phyloP scores from a whole-genome alignment of 2,888 invertebrate species.

The Dynastes grantii region DNA sequence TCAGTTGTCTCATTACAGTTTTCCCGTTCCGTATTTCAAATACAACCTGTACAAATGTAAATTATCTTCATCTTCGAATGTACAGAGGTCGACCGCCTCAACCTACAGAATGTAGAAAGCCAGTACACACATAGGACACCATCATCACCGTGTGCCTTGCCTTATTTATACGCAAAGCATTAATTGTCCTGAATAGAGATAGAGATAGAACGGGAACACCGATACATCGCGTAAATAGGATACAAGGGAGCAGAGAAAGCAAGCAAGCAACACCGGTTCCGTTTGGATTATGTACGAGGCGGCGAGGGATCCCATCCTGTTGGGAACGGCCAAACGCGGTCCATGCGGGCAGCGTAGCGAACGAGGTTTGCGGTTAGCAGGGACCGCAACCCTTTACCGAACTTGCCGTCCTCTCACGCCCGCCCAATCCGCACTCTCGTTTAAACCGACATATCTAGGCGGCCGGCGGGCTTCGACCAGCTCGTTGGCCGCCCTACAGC shows the following conservation, averaged over 20 bases:
- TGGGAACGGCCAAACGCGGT: background rate
- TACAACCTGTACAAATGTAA: no score
- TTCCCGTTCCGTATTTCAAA: no score
- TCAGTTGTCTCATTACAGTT: no score
- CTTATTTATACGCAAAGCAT: slow-evolving; percentile 11
- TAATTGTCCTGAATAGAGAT: background rate
- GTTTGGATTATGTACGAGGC: slow-evolving; percentile 20
- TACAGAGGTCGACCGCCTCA: no score
- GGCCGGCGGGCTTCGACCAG: background rate
- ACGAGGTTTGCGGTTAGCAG: slow-evolving; percentile 28
- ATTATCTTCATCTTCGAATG: no score
- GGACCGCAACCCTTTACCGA: slow-evolving; percentile 26
- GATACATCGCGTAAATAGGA: no score
- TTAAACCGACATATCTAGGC: slow-evolving; percentile 11
- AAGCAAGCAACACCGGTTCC: no score
- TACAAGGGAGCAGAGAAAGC: no score
- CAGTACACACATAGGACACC: no score
- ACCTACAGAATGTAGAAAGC: no score
- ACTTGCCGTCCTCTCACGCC: background rate
- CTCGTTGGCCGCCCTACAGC: background rate
- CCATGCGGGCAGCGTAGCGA: slow-evolving; percentile 28
- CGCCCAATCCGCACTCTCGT: background rate
- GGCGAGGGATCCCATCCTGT: background rate
- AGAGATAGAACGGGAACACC: background rate
- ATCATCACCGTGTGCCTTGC: background rate